These are phyloP conservation scores for Eumaeus atala DNA, from an alignment of 1,140 invertebrate genomes.

Conservation along the genomic window DNA sequence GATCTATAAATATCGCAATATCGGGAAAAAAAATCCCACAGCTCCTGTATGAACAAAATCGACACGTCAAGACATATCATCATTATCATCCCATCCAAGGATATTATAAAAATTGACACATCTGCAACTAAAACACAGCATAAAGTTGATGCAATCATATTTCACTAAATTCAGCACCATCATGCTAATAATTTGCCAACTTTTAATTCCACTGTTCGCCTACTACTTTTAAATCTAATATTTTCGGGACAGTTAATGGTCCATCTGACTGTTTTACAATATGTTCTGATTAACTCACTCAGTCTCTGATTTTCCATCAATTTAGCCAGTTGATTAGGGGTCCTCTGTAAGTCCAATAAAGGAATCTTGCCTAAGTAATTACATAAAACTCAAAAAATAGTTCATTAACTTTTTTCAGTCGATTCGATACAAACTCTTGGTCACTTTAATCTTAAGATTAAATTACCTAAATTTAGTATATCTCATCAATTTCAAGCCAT, in stretches of 20 bases:
- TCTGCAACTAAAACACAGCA: background rate
- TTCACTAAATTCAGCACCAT: background rate
- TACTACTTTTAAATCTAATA: background rate
- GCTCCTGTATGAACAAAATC: background rate
- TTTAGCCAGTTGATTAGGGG: constrained; percentile 18
- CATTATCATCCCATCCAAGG: background rate
- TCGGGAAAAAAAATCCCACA: background rate
- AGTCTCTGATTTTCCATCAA: constrained; percentile 16
- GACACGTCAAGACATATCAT: background rate
- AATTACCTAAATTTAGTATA: constrained; percentile 5
- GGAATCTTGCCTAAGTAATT: constrained; percentile 1
- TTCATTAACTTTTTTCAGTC: constrained; percentile 10
- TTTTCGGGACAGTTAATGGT: background rate
- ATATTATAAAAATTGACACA: background rate
- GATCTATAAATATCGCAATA: background rate
- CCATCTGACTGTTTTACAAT: background rate
- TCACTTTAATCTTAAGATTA: constrained; percentile 15
- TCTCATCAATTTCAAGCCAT: constrained; percentile 22
- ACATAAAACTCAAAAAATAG: constrained; percentile 16
- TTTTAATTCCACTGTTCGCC: background rate
- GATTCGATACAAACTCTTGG: constrained; percentile 14
- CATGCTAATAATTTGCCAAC: background rate
- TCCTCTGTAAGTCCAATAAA: constrained; percentile 19
- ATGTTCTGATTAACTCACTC: constrained; percentile 14
- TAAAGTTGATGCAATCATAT: background rate